Percentiles rank a stretch among this genome's conserved stretches.
Evolutionary conservation across 2,888 invertebrate genomes (phyloP).

Genomic region (Callyntrura guangdongensis): DNA sequence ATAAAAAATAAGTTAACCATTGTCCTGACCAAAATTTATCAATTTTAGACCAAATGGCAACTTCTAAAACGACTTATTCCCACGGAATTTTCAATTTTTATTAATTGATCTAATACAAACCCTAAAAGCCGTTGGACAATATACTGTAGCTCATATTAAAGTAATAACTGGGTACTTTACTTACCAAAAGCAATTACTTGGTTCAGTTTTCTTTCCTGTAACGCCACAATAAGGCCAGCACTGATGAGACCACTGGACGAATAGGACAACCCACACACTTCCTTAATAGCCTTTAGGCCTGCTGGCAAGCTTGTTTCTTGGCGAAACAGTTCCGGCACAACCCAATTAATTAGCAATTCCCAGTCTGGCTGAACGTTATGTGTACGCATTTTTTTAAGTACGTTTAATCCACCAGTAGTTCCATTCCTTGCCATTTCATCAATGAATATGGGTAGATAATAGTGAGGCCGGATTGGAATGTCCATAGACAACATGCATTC

Average conservation of each 20-base stretch:
- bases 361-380: conserved; percentile 73
- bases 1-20: too few relatives aligned
- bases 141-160: too few relatives aligned
- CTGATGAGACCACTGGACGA: conserved; percentile 75
- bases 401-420: conserved; percentile 54
- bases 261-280: conserved; percentile 54
- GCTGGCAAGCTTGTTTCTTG: conserved; percentile 51
- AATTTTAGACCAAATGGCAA: too few relatives aligned
- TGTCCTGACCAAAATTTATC: too few relatives aligned
- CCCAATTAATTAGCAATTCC: conserved; percentile 73
- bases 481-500: conserved; percentile 66
- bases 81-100: too few relatives aligned
- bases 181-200: conserved; percentile 53
- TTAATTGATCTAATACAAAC: neutral
- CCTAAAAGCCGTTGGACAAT: too few relatives aligned
- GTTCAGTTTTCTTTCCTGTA: conserved; percentile 62
- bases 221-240: conserved; percentile 68
- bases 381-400: conserved; percentile 65
- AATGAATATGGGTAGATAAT: conserved; percentile 71
- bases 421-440: conserved; percentile 54
- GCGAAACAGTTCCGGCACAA: conserved; percentile 74
- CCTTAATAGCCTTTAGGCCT: conserved; percentile 66
- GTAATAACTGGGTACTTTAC: too few relatives aligned
- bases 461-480: conserved; percentile 78
- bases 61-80: too few relatives aligned